Percentiles rank a stretch among this genome's conserved stretches.
Conservation (phyloP, 1,140 invertebrate genomes). For the Bombus cullumanus region DNA sequence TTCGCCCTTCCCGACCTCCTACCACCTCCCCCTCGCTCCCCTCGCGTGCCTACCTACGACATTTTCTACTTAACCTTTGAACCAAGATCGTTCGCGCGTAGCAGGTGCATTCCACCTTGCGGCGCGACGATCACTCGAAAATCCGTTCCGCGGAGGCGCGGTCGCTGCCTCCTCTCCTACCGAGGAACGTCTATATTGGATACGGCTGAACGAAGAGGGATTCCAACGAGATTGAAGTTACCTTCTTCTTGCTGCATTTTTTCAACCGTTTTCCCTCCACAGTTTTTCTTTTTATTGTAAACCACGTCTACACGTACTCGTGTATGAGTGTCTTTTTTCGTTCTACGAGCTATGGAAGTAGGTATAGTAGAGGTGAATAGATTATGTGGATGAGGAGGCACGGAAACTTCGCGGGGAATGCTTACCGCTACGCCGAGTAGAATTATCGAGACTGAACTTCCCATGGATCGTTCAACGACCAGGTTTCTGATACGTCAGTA, state of each 20-base stretch:
- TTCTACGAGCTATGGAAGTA: neutral
- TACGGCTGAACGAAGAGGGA: conserved; percentile 19
- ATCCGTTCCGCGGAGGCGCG: conserved; percentile 48
- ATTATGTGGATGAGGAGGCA: neutral
- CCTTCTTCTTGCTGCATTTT: neutral
- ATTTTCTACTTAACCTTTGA: conserved; percentile 74
- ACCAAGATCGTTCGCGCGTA: conserved; percentile 57
- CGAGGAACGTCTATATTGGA: conserved; percentile 61
- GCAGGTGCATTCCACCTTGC: conserved; percentile 67
- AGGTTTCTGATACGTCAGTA: neutral
- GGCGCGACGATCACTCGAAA: conserved; percentile 57
- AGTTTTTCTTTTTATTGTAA: neutral
- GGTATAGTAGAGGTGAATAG: neutral
- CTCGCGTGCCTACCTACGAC: conserved; percentile 61
- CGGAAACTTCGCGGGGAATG: conserved; percentile 25
- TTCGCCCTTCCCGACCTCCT: too few relatives aligned
- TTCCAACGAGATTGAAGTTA: conserved; percentile 22
- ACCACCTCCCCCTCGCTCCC: neutral
- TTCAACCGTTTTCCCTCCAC: neutral
- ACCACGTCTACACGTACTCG: too few relatives aligned
- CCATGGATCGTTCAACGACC: neutral
- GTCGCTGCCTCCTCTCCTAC: conserved; percentile 15
- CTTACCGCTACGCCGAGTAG: neutral
- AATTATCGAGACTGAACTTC: conserved; percentile 37
- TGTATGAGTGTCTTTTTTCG: neutral